These are phyloP conservation scores for Epistrophe eligans DNA, from an alignment of 2,888 invertebrate species.

Conservation along the genomic window DNA sequence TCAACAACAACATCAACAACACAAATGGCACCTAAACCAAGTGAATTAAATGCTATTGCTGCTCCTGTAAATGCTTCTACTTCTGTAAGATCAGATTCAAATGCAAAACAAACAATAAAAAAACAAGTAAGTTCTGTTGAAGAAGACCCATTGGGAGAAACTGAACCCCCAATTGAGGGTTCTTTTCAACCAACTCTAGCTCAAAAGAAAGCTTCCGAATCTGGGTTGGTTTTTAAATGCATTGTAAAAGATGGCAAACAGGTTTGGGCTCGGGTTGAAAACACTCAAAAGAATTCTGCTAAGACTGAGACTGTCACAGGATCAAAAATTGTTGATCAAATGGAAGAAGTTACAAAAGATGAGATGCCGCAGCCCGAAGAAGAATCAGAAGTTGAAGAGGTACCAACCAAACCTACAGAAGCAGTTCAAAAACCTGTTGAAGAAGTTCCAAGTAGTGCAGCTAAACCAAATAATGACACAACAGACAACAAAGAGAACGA, in stretches of 20 bases:
- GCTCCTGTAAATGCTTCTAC: conserved; percentile 30
- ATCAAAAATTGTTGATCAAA: conserved; percentile 36
- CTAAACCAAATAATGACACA: conserved; percentile 19
- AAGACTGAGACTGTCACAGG: neutral
- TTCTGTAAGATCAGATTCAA: conserved; percentile 41
- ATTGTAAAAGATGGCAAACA: conserved; percentile 90
- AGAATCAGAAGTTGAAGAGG: conserved; percentile 29
- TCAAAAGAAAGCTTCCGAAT: conserved; percentile 80
- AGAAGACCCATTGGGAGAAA: conserved; percentile 79
- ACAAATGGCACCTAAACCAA: conserved; percentile 52
- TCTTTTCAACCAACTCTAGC: conserved; percentile 79
- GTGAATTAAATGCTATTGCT: conserved; percentile 28
- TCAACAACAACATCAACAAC: conserved; percentile 76
- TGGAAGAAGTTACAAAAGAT: conserved; percentile 22
- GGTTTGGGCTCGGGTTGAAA: conserved; percentile 84
- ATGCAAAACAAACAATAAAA: conserved; percentile 38
- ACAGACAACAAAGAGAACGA: conserved; percentile 77
- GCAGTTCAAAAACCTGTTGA: neutral
- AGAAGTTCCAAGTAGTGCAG: conserved; percentile 1
- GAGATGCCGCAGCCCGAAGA: conserved; percentile 78
- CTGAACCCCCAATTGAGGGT: conserved; percentile 83
- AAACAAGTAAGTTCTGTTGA: conserved; percentile 64
- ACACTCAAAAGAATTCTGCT: conserved; percentile 62
- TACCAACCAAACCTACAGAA: conserved; percentile 27
- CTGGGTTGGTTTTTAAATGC: conserved; percentile 86